Evolutionary conservation across 1,140 invertebrate species (phyloP), one percentile per base, ranked within the genome.

Genomic region (Copidosoma floridanum): DNA sequence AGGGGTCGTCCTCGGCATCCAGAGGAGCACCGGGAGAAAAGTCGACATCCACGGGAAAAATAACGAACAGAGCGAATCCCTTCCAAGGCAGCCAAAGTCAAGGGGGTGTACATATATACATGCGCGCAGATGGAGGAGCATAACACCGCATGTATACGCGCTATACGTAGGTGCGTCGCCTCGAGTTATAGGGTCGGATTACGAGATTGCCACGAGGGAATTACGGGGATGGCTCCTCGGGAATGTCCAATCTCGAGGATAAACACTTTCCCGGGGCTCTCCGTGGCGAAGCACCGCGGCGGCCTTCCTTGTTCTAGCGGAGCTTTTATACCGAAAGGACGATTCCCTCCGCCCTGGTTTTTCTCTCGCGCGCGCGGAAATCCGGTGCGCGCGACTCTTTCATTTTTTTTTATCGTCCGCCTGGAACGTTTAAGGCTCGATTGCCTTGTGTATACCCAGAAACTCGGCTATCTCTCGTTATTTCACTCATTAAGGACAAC

Each of bases 161-260:
- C 12, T 6, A 32, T 8, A 12, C 29, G 29, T 32, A 53, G 44
- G 59, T 63, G 46, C 59, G 63, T 68, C 54, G n/a, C n/a, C n/a
- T 53, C 64, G 71, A 79, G 74, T 78, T 79, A 79, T 79, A 78
- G 65, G 71, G 67, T 69, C 68, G 73, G 75, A 78, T 78, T 78
- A 78, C 76, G 75, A 78, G 76, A 79, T 79, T 78, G 76, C 76
- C 73, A 72, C 72, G 70, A 70, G 75, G 75, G 75, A 79, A 79
- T 79, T 78, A 79, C 75, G 70, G 76, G 70, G 74, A 79, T 77
- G 74, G 73, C 72, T 76, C 71, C 65, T 64, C 56, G 70, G 56
- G 72, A 68, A 78, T 75, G 76, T 78, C 77, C 75, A 79, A 79
- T 78, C 76, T 79, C 73, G 68, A 76, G 77, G 75, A 79, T 79